Base-by-base conservation (phyloP, 1,140 invertebrate genomes). In the Dreissena rostriformis region DNA sequence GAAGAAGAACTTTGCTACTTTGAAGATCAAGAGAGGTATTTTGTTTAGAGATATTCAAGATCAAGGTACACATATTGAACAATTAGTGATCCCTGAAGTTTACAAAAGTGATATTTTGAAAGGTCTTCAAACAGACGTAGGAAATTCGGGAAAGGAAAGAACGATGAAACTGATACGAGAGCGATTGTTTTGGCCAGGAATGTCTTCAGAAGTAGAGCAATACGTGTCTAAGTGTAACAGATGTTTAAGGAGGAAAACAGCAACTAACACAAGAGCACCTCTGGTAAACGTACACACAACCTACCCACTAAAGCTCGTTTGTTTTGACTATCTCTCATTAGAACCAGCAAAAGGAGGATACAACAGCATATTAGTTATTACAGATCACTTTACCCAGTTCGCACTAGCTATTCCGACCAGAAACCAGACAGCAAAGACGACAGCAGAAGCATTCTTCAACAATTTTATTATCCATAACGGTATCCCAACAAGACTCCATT, bases 321-420 rank as follows among this genome's bases (percentile, higher is more conserved):
- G 65, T 53, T 52, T 84, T 5, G 68, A 79, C 28, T 80, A 66
- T 67, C 26, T 85, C 5, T 70, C 82, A 14, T 14, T 79, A 12
- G 75, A 85, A 74, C 12, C 57, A 73, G 66, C 83, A 1, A 85
- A 78, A 57, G 83, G 75, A 24, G 24, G 39, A 10, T 77, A 61
- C 19, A 7, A 12, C 10, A 49, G 77, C 66, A 85, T 85, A 2
- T n/a, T 79, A 61, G 75, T 86, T 10, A 67, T 86, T 17, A 83
- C 81, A 28, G 85, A 84, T 63, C 70, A 84, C 19, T 84, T 81
- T 53, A 85, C 77, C 0, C 76, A 70, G 66, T 87, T 72, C 55
- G 61, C 82, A 7, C 6, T 57, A 67, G 83, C 83, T 8, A 73
- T 85, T 19, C 67, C 79, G 53, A 86, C 84, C n/a, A 81, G 65